A percentile compares a stretch with the other conserved stretches of the same genome.
Evolutionary conservation across 2,113 vertebrate genomes (phyloP).

Genomic region (Peromyscus californicus): DNA sequence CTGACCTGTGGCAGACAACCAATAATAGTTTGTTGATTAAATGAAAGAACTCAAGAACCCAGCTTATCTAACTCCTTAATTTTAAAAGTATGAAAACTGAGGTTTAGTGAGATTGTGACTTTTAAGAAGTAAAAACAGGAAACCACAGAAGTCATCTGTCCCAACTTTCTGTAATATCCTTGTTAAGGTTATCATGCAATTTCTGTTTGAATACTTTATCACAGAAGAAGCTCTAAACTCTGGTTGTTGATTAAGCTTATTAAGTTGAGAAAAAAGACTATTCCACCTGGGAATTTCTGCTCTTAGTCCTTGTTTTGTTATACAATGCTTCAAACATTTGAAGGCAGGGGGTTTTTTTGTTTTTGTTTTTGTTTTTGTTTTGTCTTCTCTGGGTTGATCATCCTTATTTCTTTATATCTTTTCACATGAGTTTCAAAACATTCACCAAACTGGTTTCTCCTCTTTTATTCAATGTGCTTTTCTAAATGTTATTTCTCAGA

Average conservation of each 20-base stretch:
- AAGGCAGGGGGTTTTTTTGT: not conserved
- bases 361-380: conserved; percentile 6
- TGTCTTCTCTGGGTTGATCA: not conserved
- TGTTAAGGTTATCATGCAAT: conserved; percentile 17
- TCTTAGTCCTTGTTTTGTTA: not conserved
- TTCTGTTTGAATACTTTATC: conserved; percentile 52
- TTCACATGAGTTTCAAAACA: conserved; percentile 58
- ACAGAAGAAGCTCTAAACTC: conserved; percentile 26
- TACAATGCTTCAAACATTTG: not conserved
- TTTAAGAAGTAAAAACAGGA: not conserved
- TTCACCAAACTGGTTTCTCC: conserved; percentile 53
- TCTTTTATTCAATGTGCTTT: conserved; percentile 30
- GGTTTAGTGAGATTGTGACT: not conserved
- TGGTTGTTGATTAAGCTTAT: not conserved
- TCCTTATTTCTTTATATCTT: conserved; percentile 46
- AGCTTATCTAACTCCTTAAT: not conserved
- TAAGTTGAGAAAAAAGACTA: not conserved
- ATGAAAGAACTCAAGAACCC: not conserved
- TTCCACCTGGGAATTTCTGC: not conserved
- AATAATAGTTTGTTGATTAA: conserved; percentile 12
- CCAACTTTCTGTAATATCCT: not conserved
- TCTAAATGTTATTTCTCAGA: conserved; percentile 31
- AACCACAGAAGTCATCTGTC: not conserved
- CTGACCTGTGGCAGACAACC: not conserved
- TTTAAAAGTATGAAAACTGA: conserved; percentile 3